A percentile compares a stretch with the other conserved stretches of the same genome.
Conservation (phyloP, 2,113 vertebrate species). For the Plotosus lineatus region DNA sequence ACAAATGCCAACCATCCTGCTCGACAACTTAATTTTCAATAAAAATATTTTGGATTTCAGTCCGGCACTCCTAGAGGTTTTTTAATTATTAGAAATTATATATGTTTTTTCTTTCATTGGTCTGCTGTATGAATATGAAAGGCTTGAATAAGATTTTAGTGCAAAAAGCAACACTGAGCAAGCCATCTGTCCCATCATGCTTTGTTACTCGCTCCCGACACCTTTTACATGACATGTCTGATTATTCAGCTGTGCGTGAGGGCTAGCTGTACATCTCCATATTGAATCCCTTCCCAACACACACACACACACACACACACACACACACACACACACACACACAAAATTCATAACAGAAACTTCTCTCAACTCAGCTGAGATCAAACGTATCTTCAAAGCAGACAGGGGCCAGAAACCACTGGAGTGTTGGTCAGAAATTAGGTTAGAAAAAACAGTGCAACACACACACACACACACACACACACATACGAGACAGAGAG, state of each 20-base stretch:
- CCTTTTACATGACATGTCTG: not conserved
- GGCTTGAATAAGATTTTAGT: too few species aligned
- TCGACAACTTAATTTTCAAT: not conserved
- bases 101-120: too few species aligned
- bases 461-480: not conserved
- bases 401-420: constrained; percentile 4
- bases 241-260: not conserved
- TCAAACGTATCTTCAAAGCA: constrained; percentile 51
- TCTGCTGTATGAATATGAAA: too few species aligned
- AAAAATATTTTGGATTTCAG: not conserved
- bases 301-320: not conserved
- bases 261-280: not conserved
- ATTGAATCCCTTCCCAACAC: too few species aligned
- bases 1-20: not conserved
- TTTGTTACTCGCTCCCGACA: not conserved
- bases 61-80: not conserved
- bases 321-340: too few species aligned
- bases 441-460: constrained; percentile 48
- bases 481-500: too few species aligned
- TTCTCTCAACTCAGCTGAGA: not conserved
- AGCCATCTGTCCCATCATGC: not conserved
- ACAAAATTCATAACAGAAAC: not conserved
- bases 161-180: too few species aligned
- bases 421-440: constrained; percentile 46
- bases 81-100: too few species aligned